phyloP scores from a whole-genome alignment of 2,888 invertebrate species.

The Eilema sororculum region DNA sequence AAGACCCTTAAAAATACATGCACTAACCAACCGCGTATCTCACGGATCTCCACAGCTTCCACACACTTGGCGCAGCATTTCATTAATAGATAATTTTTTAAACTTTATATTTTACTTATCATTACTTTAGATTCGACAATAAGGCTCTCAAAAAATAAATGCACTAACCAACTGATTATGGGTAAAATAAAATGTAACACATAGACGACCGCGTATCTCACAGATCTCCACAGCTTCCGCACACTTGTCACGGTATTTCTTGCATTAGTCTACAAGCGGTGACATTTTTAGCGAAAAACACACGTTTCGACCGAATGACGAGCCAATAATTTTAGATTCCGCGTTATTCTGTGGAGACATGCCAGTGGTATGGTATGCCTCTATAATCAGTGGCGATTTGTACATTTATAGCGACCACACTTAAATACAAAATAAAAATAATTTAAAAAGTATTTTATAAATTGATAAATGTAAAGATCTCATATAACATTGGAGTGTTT shows the following conservation, averaged over 20 bases:
- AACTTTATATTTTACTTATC: too few species aligned
- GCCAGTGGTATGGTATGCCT: slow-evolving; percentile 43
- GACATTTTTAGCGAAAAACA: slow-evolving; percentile 72
- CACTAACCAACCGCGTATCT: background rate
- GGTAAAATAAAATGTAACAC: background rate
- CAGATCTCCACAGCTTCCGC: slow-evolving; percentile 33
- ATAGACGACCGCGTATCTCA: slow-evolving; percentile 7
- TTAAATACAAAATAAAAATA: slow-evolving; percentile 11
- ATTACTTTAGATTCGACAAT: too few species aligned
- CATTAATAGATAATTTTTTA: too few species aligned
- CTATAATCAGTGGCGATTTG: slow-evolving; percentile 53
- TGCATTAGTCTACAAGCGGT: slow-evolving; percentile 68
- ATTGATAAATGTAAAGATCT: background rate
- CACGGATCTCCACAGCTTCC: slow-evolving; percentile 28
- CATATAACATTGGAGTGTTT: background rate
- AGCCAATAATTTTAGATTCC: slow-evolving; percentile 59
- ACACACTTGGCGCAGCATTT: slow-evolving; percentile 59
- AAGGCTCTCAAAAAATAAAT: background rate
- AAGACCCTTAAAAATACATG: background rate
- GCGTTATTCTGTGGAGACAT: slow-evolving; percentile 36
- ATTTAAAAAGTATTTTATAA: background rate
- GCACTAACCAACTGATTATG: background rate
- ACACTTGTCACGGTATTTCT: slow-evolving; percentile 59
- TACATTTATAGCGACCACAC: slow-evolving; percentile 27
- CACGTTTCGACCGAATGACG: slow-evolving; percentile 61